Base-by-base conservation (phyloP, 2,113 vertebrate species). In the Pterocles orientalis region DNA sequence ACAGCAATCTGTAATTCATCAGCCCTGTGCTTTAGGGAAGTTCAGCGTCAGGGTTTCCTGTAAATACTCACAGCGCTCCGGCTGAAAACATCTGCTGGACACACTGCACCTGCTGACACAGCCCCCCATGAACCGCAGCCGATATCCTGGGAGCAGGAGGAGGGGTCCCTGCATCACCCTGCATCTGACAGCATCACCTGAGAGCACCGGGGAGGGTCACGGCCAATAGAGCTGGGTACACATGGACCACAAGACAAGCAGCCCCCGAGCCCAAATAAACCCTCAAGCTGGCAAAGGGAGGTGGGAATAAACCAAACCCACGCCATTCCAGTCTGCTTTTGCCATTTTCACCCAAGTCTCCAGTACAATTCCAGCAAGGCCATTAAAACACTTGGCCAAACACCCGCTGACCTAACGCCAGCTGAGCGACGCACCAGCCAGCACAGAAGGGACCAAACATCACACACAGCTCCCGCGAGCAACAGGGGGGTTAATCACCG, bases 241-340 rank as follows among this genome's bases (percentile, higher is more conserved):
- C 1, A 15, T 0, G 2, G 24, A 43, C 25, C 1, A 3, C 0
- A 5, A 12, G 4, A 13, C 3, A 14, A 47, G 41, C 57, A 48
- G 41, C 64, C 81, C 31, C 43, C 28, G 9, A 53, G 4, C 16
- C 36, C 71, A 39, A 61, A 43, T 1, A 25, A 57, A 15, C 47
- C 78, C 41, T 31, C 39, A 9, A 41, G 15, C n/a, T 62, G 53
- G 57, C 20, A 71, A 64, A 58, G 6, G 19, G 5, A 43, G 2
- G 2, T 10, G 16, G 9, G 5, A 13, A 18, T 17, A 13, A 9
- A 12, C n/a, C 29, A 68, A 84, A 4, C 3, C 17, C 2, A 0
- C 2, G 45, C 29, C 39, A 41, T 19, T 60, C 39, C 54, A 77
- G 16, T 1, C 36, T 45, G 39, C 14, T 92, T 87, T 53, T 45